Base-by-base conservation (phyloP, 2,888 invertebrate genomes). In the Tetragonula carbonaria region DNA sequence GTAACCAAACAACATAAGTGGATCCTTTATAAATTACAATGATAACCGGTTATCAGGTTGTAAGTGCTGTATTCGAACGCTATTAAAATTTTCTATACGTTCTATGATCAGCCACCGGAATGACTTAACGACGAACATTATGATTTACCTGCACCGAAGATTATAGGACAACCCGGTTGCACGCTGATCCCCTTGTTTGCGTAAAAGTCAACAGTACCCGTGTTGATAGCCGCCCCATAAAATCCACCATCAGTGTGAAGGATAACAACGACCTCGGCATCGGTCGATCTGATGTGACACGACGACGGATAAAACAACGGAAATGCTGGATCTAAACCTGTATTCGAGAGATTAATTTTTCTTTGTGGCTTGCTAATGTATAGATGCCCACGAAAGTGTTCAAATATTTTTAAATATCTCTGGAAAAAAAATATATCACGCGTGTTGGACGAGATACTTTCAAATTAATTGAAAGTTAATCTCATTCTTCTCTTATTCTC, bases 271-370 rank as follows among this genome's bases (percentile, higher is more conserved):
- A 85, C 81, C 53, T 66, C 72, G 0, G 91, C 93, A 55, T 92
- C 91, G 0, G 13, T 67, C 4, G 75, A 57, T 18, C 80, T 82
- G 14, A 93, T 77, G 73, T 93, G 93, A 28, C 91, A 89, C 4
- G 82, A 66, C 4, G 82, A 85, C 4, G 82, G 78, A 73, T 93
- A 93, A 78, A 92, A 93, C 28, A 91, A 78, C 6, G 92, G 92
- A 57, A 88, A 85, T 2, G 93, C 93, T 50, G 93, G 91, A 80
- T 93, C 93, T 38, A 93, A 87, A 55, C 87, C 93, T 93, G 65
- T 11, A 38, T n/a, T 18, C 2, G 45, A 18, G 38, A 16, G 28
- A 79, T 65, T 16, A 13, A 16, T 21, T 11, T 28, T 11, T 33
- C 57, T 13, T 16, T 73, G 45, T 18, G 33, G 11, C 28, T 18